These are phyloP conservation scores for Aphidius ervi DNA, from an alignment of 1,140 invertebrate genomes.

Conservation along the genomic window DNA sequence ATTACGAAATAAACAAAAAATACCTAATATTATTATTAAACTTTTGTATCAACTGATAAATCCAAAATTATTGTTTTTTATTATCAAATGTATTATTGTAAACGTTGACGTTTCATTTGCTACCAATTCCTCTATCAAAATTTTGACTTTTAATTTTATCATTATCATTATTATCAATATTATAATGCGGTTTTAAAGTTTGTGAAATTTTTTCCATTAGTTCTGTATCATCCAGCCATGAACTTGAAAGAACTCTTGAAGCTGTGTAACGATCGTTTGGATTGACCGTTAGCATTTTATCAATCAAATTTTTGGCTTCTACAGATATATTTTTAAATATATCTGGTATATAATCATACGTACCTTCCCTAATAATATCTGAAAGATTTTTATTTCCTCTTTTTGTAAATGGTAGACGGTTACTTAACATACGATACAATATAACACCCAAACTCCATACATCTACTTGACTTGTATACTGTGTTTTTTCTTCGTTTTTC, in stretches of 20 bases:
- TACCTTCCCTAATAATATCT: conserved; percentile 44
- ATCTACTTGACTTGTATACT: conserved; percentile 74
- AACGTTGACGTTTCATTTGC: too few species aligned
- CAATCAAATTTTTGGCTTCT: not conserved
- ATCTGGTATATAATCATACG: conserved; percentile 30
- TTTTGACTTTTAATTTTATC: not conserved
- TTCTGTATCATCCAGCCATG: conserved; percentile 1
- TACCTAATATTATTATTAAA: too few species aligned
- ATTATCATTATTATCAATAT: not conserved
- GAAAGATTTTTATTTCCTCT: conserved; percentile 27
- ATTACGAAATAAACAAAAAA: too few species aligned
- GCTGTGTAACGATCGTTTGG: not conserved
- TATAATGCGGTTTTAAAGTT: too few species aligned
- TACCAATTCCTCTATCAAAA: too few species aligned
- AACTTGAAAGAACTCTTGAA: not conserved
- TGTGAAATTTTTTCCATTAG: too few species aligned
- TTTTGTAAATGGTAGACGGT: conserved; percentile 43
- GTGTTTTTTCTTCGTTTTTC: conserved; percentile 55
- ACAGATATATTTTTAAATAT: not conserved
- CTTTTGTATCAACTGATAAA: too few species aligned
- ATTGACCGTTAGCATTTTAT: too few species aligned
- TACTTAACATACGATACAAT: conserved; percentile 60
- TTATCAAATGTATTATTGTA: too few species aligned
- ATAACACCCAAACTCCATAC: conserved; percentile 91
- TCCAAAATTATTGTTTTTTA: too few species aligned